phyloP scores from a whole-genome alignment of 2,888 invertebrate genomes.

The Apamea sordens region DNA sequence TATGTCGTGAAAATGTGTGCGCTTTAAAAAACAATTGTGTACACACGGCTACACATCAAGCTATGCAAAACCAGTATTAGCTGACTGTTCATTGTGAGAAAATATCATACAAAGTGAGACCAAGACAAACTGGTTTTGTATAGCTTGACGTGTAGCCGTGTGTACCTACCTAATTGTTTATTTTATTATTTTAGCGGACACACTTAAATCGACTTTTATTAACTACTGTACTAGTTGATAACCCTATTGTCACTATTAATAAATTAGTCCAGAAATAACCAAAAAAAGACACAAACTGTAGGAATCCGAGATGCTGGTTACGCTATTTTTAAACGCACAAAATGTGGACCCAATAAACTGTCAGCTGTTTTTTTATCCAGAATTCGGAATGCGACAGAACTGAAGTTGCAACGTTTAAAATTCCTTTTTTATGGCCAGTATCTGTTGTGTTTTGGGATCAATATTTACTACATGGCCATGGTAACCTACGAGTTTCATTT shows the following conservation, averaged over 20 bases:
- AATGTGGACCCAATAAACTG: constrained; percentile 38
- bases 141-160: too few species aligned
- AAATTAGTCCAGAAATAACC: constrained; percentile 1
- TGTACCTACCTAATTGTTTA: neutral
- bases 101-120: too few species aligned
- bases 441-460: constrained; percentile 27
- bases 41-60: too few species aligned
- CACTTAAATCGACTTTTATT: neutral
- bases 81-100: too few species aligned
- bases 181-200: neutral
- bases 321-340: constrained; percentile 34
- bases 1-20: neutral
- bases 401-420: constrained; percentile 46
- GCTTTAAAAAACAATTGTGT: too few species aligned
- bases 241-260: neutral
- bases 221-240: neutral
- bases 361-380: constrained; percentile 52
- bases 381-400: constrained; percentile 39
- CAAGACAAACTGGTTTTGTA: too few species aligned
- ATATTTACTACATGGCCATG: constrained; percentile 28
- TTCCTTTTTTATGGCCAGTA: constrained; percentile 43
- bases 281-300: neutral
- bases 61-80: too few species aligned
- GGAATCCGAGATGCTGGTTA: neutral
- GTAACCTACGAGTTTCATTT: constrained; percentile 16